Evolutionary conservation across 1,140 invertebrate genomes (phyloP), one percentile per base, ranked within the genome.

Genomic region (Heliconius himera): DNA sequence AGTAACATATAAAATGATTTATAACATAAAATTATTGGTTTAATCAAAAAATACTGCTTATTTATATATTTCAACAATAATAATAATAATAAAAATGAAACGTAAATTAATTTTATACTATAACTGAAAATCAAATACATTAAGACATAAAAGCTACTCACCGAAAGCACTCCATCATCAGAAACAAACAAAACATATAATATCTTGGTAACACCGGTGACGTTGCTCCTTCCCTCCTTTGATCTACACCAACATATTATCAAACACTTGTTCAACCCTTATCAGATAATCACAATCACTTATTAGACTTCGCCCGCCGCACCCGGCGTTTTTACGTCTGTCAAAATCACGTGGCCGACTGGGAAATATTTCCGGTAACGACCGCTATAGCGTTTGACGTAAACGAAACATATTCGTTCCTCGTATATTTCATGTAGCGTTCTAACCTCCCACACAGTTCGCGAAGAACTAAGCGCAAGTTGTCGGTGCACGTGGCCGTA

Each of bases 401-500:
- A 87, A 81, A 86, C 81, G 83, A 82, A 85, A 85, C 89, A 89
- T 90, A 66, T 26, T 66, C 13, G 22, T 22, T 66, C 29, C 60
- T 76, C 74, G 56, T 76, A 89, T 90, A 90, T 88, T 84, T 90
- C 91, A 90, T 91, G 87, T 90, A 93, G 86, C 89, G 90, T 90
- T 93, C 93, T 94, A 91, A 88, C 91, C 92, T 92, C 93, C 91
- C 88, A 94, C 91, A 93, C 91, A 90, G 91, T 94, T 94, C 86
- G 90, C 89, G 91, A 93, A 93, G 91, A 94, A 94, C 93, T 94
- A 94, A 94, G 88, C 91, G 91, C 91, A 93, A 94, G 89, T 93
- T 92, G 88, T 91, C 85, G 89, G 84, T 85, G 90, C 93, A 94
- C 93, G 93, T 94, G 93, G 92, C 89, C 82, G 88, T 89, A 91